Conservation (phyloP, 2,888 invertebrate species). For the Reticulitermes lucifugus region DNA sequence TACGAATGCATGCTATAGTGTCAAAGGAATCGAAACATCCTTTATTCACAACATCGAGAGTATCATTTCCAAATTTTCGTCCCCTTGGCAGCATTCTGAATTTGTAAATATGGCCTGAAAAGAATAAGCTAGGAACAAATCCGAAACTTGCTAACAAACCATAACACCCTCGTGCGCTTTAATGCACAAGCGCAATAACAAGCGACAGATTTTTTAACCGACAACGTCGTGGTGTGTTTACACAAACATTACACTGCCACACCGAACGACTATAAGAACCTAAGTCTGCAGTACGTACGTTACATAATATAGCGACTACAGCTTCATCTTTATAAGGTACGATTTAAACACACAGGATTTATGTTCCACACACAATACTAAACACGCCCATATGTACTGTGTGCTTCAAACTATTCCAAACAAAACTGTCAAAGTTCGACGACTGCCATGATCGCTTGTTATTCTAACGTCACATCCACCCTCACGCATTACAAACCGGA, state of each 20-base stretch:
- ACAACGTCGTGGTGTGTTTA: neutral
- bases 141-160: neutral
- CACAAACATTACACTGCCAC: neutral
- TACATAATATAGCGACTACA: neutral
- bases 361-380: slow-evolving; percentile 1
- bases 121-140: neutral
- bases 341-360: neutral
- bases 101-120: neutral
- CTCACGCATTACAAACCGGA: neutral
- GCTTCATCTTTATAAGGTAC: neutral
- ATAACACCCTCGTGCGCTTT: neutral
- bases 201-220: neutral
- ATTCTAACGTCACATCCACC: slow-evolving; percentile 29
- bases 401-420: neutral
- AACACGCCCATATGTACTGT: neutral
- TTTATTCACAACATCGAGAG: slow-evolving; percentile 63
- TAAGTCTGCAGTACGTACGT: neutral
- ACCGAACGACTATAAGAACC: neutral
- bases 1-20: slow-evolving; percentile 64
- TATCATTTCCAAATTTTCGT: slow-evolving; percentile 61
- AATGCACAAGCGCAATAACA: neutral
- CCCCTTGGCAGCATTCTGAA: slow-evolving; percentile 55
- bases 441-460: slow-evolving; percentile 30
- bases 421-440: slow-evolving; percentile 32
- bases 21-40: slow-evolving; percentile 64